phyloP scores from a whole-genome alignment of 2,113 vertebrate genomes.

The Athene cunicularia region DNA sequence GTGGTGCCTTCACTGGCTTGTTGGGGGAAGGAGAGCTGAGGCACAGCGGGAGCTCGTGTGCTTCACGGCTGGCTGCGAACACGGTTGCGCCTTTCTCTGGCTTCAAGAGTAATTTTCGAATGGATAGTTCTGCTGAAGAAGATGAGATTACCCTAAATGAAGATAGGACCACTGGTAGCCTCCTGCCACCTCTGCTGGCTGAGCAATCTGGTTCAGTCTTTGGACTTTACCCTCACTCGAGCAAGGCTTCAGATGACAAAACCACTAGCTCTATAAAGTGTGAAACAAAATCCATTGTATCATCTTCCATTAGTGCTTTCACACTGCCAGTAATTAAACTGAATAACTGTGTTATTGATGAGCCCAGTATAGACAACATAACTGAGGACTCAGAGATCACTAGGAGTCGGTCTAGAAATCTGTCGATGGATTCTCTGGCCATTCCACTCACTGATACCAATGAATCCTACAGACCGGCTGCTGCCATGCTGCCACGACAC shows the following conservation, averaged over 20 bases:
- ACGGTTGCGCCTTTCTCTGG: constrained; percentile 83
- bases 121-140: constrained; percentile 84
- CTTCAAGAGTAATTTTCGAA: constrained; percentile 69
- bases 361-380: constrained; percentile 93
- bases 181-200: constrained; percentile 85
- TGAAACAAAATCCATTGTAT: constrained; percentile 94
- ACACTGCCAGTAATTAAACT: constrained; percentile 97
- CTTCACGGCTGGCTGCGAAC: constrained; percentile 81
- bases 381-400: constrained; percentile 85
- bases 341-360: constrained; percentile 99
- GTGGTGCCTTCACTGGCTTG: constrained; percentile 75
- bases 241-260: constrained; percentile 77
- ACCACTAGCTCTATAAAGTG: constrained; percentile 79
- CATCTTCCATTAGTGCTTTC: constrained; percentile 95
- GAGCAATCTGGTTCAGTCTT: constrained; percentile 78
- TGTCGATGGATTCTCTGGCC: constrained; percentile 87
- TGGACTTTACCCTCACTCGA: constrained; percentile 79
- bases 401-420: constrained; percentile 74
- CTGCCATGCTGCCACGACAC: constrained; percentile 78
- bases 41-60: constrained; percentile 74
- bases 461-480: constrained; percentile 80
- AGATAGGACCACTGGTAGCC: constrained; percentile 71
- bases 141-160: constrained; percentile 80
- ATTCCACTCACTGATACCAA: constrained; percentile 81
- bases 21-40: constrained; percentile 75